Percentiles rank a stretch among this genome's conserved stretches.
phyloP scores from a whole-genome alignment of 1,140 invertebrate species.

The Intoshia linei region DNA sequence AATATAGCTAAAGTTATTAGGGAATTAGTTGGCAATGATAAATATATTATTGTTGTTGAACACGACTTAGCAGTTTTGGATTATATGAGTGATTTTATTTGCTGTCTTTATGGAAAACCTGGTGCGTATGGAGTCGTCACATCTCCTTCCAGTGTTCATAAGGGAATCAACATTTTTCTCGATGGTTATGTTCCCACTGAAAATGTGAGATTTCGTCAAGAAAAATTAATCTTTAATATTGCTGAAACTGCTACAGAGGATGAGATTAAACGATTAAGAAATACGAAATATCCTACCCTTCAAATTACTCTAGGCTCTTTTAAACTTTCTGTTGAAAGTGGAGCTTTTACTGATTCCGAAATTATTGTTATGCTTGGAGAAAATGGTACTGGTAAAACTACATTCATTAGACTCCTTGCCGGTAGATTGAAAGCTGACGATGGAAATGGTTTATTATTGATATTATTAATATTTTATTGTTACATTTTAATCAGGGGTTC shows the following conservation, averaged over 20 bases:
- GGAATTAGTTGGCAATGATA: constrained; percentile 50
- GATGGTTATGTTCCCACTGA: constrained; percentile 97
- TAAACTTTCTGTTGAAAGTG: constrained; percentile 39
- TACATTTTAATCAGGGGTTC: neutral
- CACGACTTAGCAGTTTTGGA: constrained; percentile 94
- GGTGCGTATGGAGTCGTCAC: constrained; percentile 97
- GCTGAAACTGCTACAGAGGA: constrained; percentile 83
- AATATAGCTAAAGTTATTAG: constrained; percentile 77
- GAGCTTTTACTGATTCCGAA: constrained; percentile 94
- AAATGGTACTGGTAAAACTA: constrained; percentile 97
- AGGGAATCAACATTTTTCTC: constrained; percentile 96
- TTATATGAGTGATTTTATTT: constrained; percentile 94
- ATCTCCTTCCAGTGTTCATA: constrained; percentile 89
- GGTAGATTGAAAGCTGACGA: constrained; percentile 64
- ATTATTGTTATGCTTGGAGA: constrained; percentile 89
- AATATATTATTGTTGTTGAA: constrained; percentile 95
- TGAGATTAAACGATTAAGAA: constrained; percentile 72
- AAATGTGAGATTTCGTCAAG: constrained; percentile 82
- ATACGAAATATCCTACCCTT: constrained; percentile 66
- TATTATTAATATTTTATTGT: neutral
- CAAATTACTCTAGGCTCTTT: constrained; percentile 39
- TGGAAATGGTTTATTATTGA: constrained; percentile 28
- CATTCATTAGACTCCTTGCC: constrained; percentile 86
- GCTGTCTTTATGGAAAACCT: constrained; percentile 81
- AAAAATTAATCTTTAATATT: constrained; percentile 80